Percentiles rank a stretch among this genome's conserved stretches.
Conservation (phyloP, 1,140 invertebrate species). For the Heterodera schachtii region DNA sequence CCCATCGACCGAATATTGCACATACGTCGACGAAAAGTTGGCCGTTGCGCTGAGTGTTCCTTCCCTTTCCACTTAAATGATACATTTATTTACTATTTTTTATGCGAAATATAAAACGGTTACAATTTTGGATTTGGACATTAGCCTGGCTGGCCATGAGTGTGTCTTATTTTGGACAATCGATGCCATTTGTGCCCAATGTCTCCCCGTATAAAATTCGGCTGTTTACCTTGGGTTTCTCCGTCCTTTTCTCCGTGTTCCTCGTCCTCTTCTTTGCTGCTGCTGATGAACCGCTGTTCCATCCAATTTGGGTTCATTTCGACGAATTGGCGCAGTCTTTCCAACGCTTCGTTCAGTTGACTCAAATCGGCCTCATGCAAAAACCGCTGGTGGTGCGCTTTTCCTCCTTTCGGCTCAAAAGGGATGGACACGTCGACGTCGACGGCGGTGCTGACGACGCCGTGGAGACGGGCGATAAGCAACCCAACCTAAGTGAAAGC, state of each 20-base stretch:
- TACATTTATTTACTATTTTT: too few relatives aligned
- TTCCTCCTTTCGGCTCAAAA: too few relatives aligned
- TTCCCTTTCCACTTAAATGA: too few relatives aligned
- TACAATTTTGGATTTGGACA: too few relatives aligned
- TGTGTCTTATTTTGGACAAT: too few relatives aligned
- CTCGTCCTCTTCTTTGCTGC: not conserved
- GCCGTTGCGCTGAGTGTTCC: too few relatives aligned
- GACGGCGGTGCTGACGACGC: constrained; percentile 24
- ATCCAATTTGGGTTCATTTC: constrained; percentile 38
- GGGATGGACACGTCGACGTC: too few relatives aligned
- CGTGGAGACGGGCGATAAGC: constrained; percentile 43
- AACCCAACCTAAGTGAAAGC: constrained; percentile 23
- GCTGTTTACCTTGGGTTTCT: too few relatives aligned
- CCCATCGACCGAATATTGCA: not conserved
- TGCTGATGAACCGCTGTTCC: constrained; percentile 20
- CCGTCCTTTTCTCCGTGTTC: not conserved
- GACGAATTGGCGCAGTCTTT: constrained; percentile 4
- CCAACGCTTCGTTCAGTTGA: constrained; percentile 21
- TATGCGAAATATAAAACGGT: too few relatives aligned
- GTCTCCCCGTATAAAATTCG: too few relatives aligned
- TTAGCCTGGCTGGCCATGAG: too few relatives aligned
- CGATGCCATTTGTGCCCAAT: too few relatives aligned
- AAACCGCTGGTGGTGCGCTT: constrained; percentile 1
- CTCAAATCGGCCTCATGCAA: constrained; percentile 33
- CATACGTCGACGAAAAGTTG: not conserved